Percentiles rank a stretch among this genome's conserved stretches.
Evolutionary conservation across 2,888 invertebrate genomes (phyloP).

Genomic region (Ornithoptera priamus): DNA sequence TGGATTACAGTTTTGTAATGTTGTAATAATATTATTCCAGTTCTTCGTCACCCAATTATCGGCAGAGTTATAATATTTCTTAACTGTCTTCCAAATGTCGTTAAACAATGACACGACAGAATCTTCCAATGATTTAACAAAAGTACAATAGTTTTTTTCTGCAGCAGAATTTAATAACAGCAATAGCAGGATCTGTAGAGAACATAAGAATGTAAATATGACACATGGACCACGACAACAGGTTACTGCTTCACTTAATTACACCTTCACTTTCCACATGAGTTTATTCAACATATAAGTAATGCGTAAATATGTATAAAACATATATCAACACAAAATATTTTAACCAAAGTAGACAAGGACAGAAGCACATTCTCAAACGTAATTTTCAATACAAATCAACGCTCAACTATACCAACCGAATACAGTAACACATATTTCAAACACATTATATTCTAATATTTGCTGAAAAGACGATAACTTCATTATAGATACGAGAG

Average conservation of each 20-base stretch:
- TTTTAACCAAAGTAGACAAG: not conserved
- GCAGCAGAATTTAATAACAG: slow-evolving; percentile 5
- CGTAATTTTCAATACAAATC: not conserved
- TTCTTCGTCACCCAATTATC: slow-evolving; percentile 16
- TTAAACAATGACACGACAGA: slow-evolving; percentile 8
- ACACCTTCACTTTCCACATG: too few species aligned
- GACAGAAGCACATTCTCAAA: not conserved
- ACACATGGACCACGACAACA: not conserved
- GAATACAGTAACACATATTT: slow-evolving; percentile 7
- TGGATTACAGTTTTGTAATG: not conserved
- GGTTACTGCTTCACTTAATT: not conserved
- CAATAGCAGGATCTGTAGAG: slow-evolving; percentile 6
- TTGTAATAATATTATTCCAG: slow-evolving; percentile 1
- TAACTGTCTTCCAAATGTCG: slow-evolving; percentile 9
- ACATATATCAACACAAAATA: not conserved
- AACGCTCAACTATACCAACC: slow-evolving; percentile 1
- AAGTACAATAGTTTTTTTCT: not conserved
- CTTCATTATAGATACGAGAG: not conserved
- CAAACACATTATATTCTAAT: slow-evolving; percentile 12
- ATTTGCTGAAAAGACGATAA: not conserved
- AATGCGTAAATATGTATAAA: not conserved
- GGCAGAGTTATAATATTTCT: slow-evolving; percentile 16
- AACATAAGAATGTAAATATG: not conserved
- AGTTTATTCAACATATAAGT: not conserved
- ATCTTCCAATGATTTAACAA: not conserved